Evolutionary conservation across 2,888 invertebrate genomes (phyloP).

Genomic region (Stenotaenia linearis): DNA sequence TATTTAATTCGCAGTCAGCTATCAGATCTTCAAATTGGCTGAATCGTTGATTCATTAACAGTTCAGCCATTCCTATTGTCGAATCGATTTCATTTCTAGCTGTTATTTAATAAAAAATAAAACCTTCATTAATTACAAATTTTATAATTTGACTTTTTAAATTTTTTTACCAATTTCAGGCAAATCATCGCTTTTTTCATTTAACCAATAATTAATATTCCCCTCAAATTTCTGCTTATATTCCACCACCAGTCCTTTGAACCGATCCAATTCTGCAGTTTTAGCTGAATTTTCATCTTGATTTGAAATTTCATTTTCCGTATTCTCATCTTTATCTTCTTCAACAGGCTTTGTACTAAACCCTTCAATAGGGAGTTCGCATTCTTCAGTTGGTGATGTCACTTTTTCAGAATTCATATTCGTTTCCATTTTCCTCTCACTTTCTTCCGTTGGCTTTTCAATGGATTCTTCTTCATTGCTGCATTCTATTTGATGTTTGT

Average conservation of each 20-base stretch:
- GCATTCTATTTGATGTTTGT: too few relatives aligned
- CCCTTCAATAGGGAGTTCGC: too few relatives aligned
- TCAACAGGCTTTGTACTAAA: too few relatives aligned
- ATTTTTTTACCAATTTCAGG: neutral
- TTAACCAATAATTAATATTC: neutral
- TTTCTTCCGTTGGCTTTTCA: neutral
- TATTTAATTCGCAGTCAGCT: slow-evolving; percentile 48
- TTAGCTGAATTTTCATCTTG: neutral
- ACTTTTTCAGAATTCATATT: too few relatives aligned
- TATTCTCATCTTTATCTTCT: too few relatives aligned
- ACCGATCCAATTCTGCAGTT: neutral
- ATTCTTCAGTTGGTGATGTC: too few relatives aligned
- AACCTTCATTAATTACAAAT: neutral
- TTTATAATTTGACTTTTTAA: neutral
- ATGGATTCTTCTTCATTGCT: neutral
- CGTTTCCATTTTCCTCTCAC: neutral
- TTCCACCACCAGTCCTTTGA: neutral
- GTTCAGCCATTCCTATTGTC: slow-evolving; percentile 47
- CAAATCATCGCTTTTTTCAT: neutral
- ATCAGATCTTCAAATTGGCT: slow-evolving; percentile 49
- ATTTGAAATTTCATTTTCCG: neutral
- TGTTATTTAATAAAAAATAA: slow-evolving; percentile 39
- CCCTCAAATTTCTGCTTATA: neutral
- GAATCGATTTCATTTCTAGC: slow-evolving; percentile 47
- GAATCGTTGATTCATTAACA: slow-evolving; percentile 50